phyloP scores from a whole-genome alignment of 2,888 invertebrate genomes.

The Acrocera orbiculus region DNA sequence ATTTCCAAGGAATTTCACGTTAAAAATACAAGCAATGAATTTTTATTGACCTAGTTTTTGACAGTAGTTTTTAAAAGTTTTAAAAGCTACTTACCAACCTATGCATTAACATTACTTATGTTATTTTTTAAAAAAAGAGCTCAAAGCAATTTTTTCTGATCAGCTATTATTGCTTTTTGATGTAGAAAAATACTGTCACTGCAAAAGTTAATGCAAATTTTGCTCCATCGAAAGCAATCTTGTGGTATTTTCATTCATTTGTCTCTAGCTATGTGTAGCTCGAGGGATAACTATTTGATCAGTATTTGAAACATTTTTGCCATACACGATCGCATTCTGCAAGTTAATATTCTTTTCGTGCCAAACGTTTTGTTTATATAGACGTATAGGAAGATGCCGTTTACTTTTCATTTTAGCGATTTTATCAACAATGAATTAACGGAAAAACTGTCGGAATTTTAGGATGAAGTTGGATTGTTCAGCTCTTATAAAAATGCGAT shows the following conservation, averaged over 20 bases:
- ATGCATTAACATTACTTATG: no score
- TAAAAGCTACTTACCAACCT: no score
- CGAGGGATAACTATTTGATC: slow-evolving; percentile 7
- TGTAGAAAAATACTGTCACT: no score
- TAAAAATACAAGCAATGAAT: no score
- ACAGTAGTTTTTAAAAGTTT: no score
- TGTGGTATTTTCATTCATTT: slow-evolving; percentile 9
- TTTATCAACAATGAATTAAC: slow-evolving; percentile 2
- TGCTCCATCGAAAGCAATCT: no score
- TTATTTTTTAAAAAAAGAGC: no score
- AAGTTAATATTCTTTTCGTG: slow-evolving; percentile 1
- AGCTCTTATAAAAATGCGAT: slow-evolving; percentile 4
- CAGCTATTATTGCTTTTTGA: no score
- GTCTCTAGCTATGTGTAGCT: slow-evolving; percentile 7
- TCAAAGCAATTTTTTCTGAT: no score
- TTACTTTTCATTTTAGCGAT: slow-evolving; percentile 5
- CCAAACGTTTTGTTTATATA: neutral
- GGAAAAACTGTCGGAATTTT: neutral
- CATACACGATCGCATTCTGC: neutral
- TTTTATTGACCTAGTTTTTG: no score
- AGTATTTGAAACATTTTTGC: neutral
- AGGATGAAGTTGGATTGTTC: slow-evolving; percentile 6
- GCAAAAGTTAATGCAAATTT: no score
- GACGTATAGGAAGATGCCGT: slow-evolving; percentile 4
- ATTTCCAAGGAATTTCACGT: no score